These are phyloP conservation scores for Myotis lucifugus DNA, from an alignment of 2,113 vertebrate genomes.

Conservation along the genomic window DNA sequence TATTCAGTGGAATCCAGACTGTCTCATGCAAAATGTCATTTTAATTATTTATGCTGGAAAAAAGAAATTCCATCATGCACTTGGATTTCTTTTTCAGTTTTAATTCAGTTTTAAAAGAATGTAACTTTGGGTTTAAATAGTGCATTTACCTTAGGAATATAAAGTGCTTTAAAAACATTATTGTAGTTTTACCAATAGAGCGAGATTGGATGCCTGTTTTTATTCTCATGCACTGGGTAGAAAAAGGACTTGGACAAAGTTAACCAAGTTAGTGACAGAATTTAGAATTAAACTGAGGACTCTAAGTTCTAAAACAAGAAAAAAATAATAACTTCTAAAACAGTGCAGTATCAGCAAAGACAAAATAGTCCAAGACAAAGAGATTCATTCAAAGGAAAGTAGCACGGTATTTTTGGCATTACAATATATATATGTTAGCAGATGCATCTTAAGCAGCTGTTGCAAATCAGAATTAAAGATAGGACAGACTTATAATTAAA, in stretches of 20 bases:
- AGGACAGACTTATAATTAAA: not conserved
- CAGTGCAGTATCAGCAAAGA: not conserved
- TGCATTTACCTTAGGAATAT: conserved; percentile 20
- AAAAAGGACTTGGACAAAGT: conserved; percentile 21
- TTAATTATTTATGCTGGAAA: conserved; percentile 62
- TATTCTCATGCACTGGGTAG: not conserved
- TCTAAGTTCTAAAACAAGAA: not conserved
- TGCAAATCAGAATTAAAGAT: conserved; percentile 37
- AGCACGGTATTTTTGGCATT: not conserved
- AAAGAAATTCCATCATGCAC: not conserved
- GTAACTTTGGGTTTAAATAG: conserved; percentile 1
- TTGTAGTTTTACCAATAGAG: conserved; percentile 31
- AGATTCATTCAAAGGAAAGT: not conserved
- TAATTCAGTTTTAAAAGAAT: conserved; percentile 52
- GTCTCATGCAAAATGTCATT: conserved; percentile 52
- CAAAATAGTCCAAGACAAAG: not conserved
- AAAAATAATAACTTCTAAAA: not conserved
- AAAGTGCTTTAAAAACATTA: conserved; percentile 44
- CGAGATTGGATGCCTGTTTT: conserved; percentile 15
- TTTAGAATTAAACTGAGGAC: conserved; percentile 18
- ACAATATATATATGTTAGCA: not conserved
- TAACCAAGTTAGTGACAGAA: conserved; percentile 28
- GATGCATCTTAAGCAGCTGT: not conserved
- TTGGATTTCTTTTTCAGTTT: not conserved
- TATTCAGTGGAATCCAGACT: conserved; percentile 7